Conservation (phyloP, 1,140 invertebrate genomes). For the Triops cancriformis region DNA sequence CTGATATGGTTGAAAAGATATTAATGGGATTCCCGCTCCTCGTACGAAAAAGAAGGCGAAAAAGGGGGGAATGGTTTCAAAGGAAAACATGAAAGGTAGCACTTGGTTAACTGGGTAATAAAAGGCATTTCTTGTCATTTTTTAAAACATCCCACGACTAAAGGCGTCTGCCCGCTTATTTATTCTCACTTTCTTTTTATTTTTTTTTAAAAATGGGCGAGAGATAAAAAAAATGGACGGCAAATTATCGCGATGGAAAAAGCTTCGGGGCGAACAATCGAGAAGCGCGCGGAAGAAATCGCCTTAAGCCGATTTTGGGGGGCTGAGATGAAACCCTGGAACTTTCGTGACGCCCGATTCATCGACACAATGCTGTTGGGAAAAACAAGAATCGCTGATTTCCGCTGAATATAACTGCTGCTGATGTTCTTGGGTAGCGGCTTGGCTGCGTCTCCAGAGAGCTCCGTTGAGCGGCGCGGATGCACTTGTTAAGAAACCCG, state of each 20-base stretch:
- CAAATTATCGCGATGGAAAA: neutral
- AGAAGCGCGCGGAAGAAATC: neutral
- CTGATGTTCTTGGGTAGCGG: neutral
- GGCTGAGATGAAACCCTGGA: neutral
- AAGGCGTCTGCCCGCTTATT: neutral
- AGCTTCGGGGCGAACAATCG: neutral
- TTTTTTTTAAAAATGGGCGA: neutral
- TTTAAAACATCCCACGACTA: neutral
- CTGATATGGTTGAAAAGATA: constrained; percentile 7
- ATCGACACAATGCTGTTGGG: neutral
- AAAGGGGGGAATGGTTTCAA: neutral
- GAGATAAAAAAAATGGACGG: neutral
- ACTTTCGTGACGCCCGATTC: neutral
- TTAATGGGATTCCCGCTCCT: constrained; percentile 13
- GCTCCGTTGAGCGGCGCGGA: neutral
- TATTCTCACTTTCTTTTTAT: neutral
- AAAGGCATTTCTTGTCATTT: constrained; percentile 11
- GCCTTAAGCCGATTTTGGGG: neutral
- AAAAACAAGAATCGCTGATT: neutral
- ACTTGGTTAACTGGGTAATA: constrained; percentile 5
- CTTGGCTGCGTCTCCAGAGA: neutral
- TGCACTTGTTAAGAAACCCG: neutral
- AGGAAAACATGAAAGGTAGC: neutral
- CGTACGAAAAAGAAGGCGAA: neutral
- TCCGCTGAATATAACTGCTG: neutral